Percentiles rank a stretch among this genome's conserved stretches.
Evolutionary conservation across 92 coral and sea anemone species (phyloP).

Genomic region (Actinostola sp.): DNA sequence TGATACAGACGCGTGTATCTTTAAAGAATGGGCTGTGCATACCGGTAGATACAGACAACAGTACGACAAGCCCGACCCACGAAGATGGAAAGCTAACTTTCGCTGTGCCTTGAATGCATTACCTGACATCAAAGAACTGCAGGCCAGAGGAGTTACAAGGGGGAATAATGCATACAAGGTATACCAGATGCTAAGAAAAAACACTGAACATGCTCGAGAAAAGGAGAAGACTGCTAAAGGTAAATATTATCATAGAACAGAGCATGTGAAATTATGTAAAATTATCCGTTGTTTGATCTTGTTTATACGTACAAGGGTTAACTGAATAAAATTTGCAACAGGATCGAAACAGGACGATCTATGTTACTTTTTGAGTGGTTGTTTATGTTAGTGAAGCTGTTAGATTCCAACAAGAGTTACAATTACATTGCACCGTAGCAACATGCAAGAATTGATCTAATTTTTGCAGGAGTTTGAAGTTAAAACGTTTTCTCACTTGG

Average conservation of each 20-base stretch:
- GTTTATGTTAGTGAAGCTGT: no score
- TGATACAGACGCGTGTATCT: constrained; percentile 83
- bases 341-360: no score
- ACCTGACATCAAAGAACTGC: constrained; percentile 88
- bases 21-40: constrained; percentile 90
- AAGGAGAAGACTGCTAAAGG: constrained; percentile 10
- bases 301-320: no score
- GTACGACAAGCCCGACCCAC: constrained; percentile 82
- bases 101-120: constrained; percentile 98
- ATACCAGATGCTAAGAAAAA: constrained; percentile 73
- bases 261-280: neutral
- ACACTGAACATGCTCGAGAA: constrained; percentile 2
- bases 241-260: neutral
- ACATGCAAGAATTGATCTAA: no score
- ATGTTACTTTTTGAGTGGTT: no score
- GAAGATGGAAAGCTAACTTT: constrained; percentile 98
- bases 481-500: no score
- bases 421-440: no score
- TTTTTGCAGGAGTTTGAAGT: no score
- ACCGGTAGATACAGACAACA: constrained; percentile 86
- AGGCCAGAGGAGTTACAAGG: constrained; percentile 80
- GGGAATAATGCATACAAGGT: constrained; percentile 95
- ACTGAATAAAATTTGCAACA: no score
- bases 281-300: no score
- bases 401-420: no score